Evolutionary conservation across 2,113 vertebrate species (phyloP).

Genomic region (Sylvilagus bachmani): DNA sequence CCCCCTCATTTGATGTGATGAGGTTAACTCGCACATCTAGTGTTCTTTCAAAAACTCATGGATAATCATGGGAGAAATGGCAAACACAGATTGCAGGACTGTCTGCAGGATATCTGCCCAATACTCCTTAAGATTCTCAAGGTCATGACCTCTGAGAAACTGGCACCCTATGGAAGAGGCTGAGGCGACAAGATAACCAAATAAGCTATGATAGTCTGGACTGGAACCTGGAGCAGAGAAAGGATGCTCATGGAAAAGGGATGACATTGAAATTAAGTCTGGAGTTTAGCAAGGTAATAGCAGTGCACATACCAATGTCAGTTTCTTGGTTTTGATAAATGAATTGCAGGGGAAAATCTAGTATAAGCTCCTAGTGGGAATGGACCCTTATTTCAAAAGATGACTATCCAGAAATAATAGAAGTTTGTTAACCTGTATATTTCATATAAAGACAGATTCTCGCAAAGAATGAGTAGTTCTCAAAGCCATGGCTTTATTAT

Average conservation of each 20-base stretch:
- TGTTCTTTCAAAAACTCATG: background rate
- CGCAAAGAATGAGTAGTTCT: background rate
- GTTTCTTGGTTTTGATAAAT: background rate
- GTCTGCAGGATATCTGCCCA: background rate
- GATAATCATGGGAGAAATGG: background rate
- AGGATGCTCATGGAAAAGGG: background rate
- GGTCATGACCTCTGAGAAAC: background rate
- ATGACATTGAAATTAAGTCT: background rate
- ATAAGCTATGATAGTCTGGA: background rate
- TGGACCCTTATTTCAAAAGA: background rate
- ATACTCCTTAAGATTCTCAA: background rate
- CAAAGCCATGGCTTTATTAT: background rate
- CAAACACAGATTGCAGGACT: background rate
- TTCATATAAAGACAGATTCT: background rate
- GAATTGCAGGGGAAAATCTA: background rate
- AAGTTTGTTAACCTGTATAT: background rate
- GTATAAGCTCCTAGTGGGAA: background rate
- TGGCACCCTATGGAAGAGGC: background rate
- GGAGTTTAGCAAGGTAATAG: background rate
- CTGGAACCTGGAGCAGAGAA: background rate
- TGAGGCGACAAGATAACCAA: background rate
- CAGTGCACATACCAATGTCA: background rate
- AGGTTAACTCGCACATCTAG: background rate
- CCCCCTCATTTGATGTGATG: background rate
- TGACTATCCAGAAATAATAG: background rate